Percentiles rank a stretch among this genome's conserved stretches.
Conservation (phyloP, 2,113 vertebrate species). For the Sylvietta virens region DNA sequence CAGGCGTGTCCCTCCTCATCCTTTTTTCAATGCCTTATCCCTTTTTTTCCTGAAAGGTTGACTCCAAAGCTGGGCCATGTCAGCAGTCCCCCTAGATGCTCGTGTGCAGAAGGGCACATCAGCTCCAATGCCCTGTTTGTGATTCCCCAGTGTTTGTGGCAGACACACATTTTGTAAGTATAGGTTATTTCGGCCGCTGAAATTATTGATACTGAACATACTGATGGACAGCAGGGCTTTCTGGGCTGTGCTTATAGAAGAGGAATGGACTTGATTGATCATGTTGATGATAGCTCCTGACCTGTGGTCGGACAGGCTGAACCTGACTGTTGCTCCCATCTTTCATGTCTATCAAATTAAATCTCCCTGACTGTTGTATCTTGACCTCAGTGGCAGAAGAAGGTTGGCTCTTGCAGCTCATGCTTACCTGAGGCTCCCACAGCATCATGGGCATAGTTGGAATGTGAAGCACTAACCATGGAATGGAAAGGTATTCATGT, state of each 20-base stretch:
- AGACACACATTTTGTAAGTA: background rate
- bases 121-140: background rate
- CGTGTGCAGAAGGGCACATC: fast-evolving
- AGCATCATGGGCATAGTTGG: background rate
- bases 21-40: background rate
- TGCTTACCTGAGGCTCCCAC: background rate
- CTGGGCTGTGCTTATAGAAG: background rate
- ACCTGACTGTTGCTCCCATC: background rate
- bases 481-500: background rate
- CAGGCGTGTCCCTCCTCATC: background rate
- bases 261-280: background rate
- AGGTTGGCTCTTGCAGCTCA: background rate
- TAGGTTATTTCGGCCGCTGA: background rate
- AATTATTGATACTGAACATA: background rate
- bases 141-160: background rate
- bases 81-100: background rate
- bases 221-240: background rate
- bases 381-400: background rate
- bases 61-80: background rate
- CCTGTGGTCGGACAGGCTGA: background rate
- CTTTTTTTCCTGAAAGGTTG: background rate
- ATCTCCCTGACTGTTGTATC: background rate
- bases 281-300: background rate
- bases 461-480: background rate
- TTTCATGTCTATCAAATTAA: background rate